phyloP scores from a whole-genome alignment of 2,888 invertebrate species.

The Drosophila pseudotakahashii region DNA sequence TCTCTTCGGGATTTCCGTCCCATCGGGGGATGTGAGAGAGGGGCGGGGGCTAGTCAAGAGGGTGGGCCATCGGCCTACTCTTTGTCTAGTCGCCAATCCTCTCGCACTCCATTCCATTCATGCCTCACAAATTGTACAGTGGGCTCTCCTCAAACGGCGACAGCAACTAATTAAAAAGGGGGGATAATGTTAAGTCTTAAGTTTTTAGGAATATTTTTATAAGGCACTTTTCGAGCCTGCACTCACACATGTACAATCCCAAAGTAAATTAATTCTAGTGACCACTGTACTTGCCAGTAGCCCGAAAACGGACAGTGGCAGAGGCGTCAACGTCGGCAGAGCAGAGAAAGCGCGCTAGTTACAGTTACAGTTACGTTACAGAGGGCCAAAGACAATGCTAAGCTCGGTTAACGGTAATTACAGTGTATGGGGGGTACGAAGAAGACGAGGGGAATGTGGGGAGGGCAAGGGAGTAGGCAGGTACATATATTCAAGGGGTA shows the following conservation, averaged over 20 bases:
- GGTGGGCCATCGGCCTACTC: slow-evolving; percentile 36
- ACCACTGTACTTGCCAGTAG: slow-evolving; percentile 21
- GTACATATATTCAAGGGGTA: background rate
- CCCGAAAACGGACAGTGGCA: slow-evolving; percentile 31
- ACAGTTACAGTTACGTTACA: slow-evolving; percentile 60
- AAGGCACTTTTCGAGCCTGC: too few relatives aligned
- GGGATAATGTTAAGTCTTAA: too few relatives aligned
- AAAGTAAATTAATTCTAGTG: background rate
- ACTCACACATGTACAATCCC: too few relatives aligned
- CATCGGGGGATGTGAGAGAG: slow-evolving; percentile 4
- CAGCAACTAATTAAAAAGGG: background rate
- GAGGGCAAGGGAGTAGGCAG: background rate
- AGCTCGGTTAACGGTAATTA: slow-evolving; percentile 46
- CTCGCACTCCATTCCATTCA: slow-evolving; percentile 33
- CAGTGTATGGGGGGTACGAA: background rate
- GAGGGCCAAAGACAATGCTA: slow-evolving; percentile 45
- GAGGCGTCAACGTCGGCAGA: slow-evolving; percentile 8
- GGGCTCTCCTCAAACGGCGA: background rate
- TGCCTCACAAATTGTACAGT: slow-evolving; percentile 6
- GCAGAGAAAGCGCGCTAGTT: slow-evolving; percentile 67
- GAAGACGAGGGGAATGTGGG: too few relatives aligned
- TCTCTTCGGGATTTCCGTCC: slow-evolving; percentile 37
- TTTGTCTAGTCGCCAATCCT: slow-evolving; percentile 39
- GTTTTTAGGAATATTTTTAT: too few relatives aligned
- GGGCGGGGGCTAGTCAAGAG: slow-evolving; percentile 3